Conservation (phyloP, 2,888 invertebrate genomes). For the Leucophora obtusa region DNA sequence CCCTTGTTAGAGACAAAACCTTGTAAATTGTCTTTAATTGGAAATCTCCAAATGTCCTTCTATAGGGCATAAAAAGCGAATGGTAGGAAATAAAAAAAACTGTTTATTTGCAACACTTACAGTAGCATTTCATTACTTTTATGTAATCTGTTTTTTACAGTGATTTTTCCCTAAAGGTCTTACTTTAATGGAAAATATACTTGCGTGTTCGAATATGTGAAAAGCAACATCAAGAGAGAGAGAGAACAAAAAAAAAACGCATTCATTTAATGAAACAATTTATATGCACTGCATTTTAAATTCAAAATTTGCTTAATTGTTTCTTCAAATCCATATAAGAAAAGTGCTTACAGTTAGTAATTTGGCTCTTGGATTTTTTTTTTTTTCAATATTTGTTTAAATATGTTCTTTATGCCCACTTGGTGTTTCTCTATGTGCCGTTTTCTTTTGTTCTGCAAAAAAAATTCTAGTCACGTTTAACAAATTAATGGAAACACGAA, state of each 20-base stretch:
- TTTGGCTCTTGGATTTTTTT: background rate
- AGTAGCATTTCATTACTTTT: background rate
- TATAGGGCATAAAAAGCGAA: too few species aligned
- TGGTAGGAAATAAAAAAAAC: too few species aligned
- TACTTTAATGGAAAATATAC: background rate
- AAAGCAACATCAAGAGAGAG: background rate
- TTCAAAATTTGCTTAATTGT: background rate
- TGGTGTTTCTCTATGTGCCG: background rate
- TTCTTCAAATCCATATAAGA: background rate
- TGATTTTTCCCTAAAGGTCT: background rate
- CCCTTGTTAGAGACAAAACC: too few species aligned
- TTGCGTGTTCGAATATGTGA: background rate
- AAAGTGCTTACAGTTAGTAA: background rate
- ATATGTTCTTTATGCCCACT: background rate
- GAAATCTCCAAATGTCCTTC: too few species aligned
- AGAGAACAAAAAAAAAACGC: background rate
- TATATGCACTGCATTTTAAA: conserved; percentile 10
- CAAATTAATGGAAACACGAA: conserved; percentile 34
- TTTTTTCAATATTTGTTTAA: background rate
- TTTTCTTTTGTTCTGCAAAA: background rate
- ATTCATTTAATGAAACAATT: conserved; percentile 18
- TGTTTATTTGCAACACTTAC: background rate
- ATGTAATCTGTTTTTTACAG: background rate
- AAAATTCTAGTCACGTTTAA: conserved; percentile 29
- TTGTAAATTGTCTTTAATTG: too few species aligned